Conservation (phyloP, 2,888 invertebrate genomes). For the Metellina segmentata region DNA sequence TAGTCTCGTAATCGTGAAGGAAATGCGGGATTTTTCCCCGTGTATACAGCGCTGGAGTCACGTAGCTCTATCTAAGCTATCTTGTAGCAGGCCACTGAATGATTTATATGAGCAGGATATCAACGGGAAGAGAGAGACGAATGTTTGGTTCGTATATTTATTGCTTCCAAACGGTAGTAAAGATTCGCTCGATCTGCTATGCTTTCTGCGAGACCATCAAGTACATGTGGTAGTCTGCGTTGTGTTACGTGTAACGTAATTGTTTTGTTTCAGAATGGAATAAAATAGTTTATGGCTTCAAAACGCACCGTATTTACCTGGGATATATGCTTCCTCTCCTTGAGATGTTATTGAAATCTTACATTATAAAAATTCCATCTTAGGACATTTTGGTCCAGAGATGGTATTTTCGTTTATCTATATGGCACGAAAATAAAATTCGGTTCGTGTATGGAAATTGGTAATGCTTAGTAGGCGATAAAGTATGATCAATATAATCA, state of each 20-base stretch:
- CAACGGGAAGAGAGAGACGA: constrained; percentile 2
- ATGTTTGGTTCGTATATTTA: constrained; percentile 12
- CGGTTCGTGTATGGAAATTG: too few species aligned
- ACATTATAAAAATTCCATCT: too few species aligned
- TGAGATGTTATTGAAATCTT: too few species aligned
- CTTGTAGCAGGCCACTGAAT: neutral
- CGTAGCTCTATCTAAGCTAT: constrained; percentile 3
- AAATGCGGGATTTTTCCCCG: constrained; percentile 2
- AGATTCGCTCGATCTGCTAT: neutral
- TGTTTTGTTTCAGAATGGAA: neutral
- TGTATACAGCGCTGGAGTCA: neutral
- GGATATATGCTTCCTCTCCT: too few species aligned
- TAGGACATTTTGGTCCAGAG: too few species aligned
- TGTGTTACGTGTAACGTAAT: neutral
- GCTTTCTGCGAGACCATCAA: neutral
- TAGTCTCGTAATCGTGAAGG: constrained; percentile 3
- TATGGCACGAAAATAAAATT: too few species aligned
- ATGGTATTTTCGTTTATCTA: too few species aligned
- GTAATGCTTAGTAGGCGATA: too few species aligned
- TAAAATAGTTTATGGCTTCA: neutral
- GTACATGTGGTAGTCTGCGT: neutral
- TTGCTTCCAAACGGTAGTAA: constrained; percentile 17
- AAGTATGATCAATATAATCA: too few species aligned
- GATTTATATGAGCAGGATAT: constrained; percentile 21
- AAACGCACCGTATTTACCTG: too few species aligned